These are phyloP conservation scores for Phasianus colchicus DNA, from an alignment of 2,113 vertebrate species.

Conservation along the genomic window DNA sequence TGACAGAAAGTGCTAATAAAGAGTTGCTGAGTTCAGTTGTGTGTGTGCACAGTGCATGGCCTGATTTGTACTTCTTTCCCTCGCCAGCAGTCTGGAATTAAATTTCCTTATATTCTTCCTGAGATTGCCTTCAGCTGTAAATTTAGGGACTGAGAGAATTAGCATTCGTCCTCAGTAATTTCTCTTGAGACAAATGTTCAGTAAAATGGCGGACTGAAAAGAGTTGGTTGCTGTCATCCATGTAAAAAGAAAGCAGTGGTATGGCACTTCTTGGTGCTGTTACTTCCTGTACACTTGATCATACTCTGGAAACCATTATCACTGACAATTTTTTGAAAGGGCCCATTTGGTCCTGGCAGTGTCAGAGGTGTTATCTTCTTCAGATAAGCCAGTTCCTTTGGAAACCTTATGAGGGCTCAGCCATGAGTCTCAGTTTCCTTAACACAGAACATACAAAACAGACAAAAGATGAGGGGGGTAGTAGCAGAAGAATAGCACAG, in stretches of 20 bases:
- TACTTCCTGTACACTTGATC: neutral
- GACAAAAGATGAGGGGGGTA: neutral
- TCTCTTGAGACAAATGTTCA: neutral
- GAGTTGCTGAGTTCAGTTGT: accelerated
- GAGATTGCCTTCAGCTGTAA: neutral
- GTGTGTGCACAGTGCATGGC: neutral
- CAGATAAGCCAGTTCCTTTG: neutral
- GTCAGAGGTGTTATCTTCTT: neutral
- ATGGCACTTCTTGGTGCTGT: neutral
- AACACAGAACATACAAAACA: neutral
- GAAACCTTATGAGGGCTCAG: neutral
- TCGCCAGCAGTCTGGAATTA: neutral
- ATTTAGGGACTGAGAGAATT: neutral
- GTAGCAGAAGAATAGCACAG: neutral
- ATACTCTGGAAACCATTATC: neutral
- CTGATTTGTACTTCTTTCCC: neutral
- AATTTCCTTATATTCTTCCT: neutral
- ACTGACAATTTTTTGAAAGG: neutral
- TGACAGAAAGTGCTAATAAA: neutral
- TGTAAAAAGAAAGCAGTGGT: neutral
- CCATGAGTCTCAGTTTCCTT: neutral
- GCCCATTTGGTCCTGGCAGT: neutral
- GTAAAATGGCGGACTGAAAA: neutral
- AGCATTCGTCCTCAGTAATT: neutral
- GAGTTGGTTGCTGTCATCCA: neutral